Evolutionary conservation across 2,888 invertebrate genomes (phyloP).

Genomic region (Caenorhabditis sulstoni): DNA sequence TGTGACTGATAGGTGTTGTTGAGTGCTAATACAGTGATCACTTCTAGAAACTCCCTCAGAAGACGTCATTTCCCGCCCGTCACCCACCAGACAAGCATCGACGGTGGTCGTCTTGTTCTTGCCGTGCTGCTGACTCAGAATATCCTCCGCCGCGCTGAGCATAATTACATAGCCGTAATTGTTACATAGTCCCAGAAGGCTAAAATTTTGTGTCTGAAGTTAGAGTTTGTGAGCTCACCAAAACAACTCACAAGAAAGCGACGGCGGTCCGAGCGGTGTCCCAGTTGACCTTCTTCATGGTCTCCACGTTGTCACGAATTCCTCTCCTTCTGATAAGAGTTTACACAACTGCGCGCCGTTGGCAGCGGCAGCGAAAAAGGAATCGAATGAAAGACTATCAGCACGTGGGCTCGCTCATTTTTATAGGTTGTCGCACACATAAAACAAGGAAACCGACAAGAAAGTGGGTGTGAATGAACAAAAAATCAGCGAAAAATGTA

Average conservation of each 20-base stretch:
- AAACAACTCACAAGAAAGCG: conserved; percentile 52
- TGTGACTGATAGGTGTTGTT: too few relatives aligned
- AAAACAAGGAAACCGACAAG: conserved; percentile 28
- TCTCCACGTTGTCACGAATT: conserved; percentile 3
- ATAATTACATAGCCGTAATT: conserved; percentile 92
- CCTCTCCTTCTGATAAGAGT: conserved; percentile 21
- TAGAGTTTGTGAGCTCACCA: background rate
- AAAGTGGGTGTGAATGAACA: conserved; percentile 8
- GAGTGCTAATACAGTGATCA: too few relatives aligned
- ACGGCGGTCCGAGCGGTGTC: conserved; percentile 47
- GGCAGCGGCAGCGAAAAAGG: conserved; percentile 2
- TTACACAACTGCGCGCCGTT: conserved; percentile 1
- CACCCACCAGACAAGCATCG: conserved; percentile 52
- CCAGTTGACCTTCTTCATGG: conserved; percentile 47
- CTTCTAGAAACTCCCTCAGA: background rate
- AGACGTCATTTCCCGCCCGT: background rate
- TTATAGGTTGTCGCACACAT: conserved; percentile 48
- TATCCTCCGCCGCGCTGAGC: conserved; percentile 85
- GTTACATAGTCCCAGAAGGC: conserved; percentile 89
- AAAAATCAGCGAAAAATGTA: conserved; percentile 8
- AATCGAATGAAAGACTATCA: conserved; percentile 35
- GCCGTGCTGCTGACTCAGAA: conserved; percentile 81
- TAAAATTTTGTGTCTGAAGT: conserved; percentile 63
- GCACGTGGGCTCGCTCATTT: conserved; percentile 49
- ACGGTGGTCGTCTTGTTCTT: conserved; percentile 38